phyloP scores from a whole-genome alignment of 2,888 invertebrate species.

The Ennomos fuscantarius region DNA sequence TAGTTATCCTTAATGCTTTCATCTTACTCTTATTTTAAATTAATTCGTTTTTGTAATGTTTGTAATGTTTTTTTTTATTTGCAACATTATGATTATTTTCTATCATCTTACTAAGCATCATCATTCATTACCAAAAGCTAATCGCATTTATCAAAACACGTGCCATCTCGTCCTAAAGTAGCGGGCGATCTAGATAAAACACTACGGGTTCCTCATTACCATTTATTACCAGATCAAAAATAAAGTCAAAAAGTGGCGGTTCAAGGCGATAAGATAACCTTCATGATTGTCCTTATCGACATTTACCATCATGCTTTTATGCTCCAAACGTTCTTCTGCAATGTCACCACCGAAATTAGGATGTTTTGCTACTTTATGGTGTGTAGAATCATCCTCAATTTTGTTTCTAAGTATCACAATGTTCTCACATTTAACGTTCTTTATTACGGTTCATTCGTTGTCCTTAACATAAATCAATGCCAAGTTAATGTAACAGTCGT shows the following conservation, averaged over 20 bases:
- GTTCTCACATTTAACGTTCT: slow-evolving; percentile 17
- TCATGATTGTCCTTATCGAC: slow-evolving; percentile 71
- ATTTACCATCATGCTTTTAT: slow-evolving; percentile 62
- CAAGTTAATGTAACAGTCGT: slow-evolving; percentile 38
- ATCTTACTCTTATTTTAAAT: slow-evolving; percentile 5
- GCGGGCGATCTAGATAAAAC: slow-evolving; percentile 55
- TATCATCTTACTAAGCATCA: no score
- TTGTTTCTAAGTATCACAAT: slow-evolving; percentile 24
- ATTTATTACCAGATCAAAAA: slow-evolving; percentile 65
- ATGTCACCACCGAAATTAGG: slow-evolving; percentile 61
- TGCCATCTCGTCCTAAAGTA: slow-evolving; percentile 26
- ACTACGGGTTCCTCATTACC: slow-evolving; percentile 63
- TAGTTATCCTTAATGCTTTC: slow-evolving; percentile 5
- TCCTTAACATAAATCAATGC: slow-evolving; percentile 39
- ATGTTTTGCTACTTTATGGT: slow-evolving; percentile 37
- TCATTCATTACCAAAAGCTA: background rate
- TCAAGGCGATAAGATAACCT: slow-evolving; percentile 79
- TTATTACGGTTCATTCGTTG: slow-evolving; percentile 32
- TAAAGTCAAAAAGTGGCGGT: slow-evolving; percentile 68
- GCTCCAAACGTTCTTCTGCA: slow-evolving; percentile 54
- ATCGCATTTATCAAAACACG: slow-evolving; percentile 10
- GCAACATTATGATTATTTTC: no score
- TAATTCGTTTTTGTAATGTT: background rate
- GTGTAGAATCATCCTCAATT: slow-evolving; percentile 30
- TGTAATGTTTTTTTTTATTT: background rate